These are phyloP conservation scores for Neodiprion lecontei DNA, from an alignment of 1,140 invertebrate species.

Conservation along the genomic window DNA sequence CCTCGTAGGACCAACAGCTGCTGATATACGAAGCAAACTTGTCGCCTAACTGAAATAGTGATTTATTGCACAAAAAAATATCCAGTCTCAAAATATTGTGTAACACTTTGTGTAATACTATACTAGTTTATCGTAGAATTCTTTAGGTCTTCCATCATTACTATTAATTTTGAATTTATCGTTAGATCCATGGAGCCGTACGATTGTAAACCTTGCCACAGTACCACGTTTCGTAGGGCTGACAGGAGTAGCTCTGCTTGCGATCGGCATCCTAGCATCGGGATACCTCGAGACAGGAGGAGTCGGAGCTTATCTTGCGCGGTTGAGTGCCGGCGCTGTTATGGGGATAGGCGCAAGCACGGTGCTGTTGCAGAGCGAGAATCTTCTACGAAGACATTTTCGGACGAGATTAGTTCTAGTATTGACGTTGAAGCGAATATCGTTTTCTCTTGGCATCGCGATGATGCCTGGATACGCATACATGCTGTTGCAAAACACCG, in stretches of 20 bases:
- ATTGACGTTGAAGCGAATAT: conserved; percentile 41
- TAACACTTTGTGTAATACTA: too few relatives aligned
- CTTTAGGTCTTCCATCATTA: too few relatives aligned
- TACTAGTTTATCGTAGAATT: too few relatives aligned
- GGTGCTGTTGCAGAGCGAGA: conserved; percentile 43
- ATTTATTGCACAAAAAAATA: too few relatives aligned
- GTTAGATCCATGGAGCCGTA: conserved; percentile 65
- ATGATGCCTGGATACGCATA: conserved; percentile 41
- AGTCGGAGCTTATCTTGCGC: conserved; percentile 49
- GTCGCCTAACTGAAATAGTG: too few relatives aligned
- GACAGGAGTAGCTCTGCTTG: conserved; percentile 47
- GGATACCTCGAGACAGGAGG: conserved; percentile 51
- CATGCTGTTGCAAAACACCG: conserved; percentile 32
- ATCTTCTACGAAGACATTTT: conserved; percentile 44
- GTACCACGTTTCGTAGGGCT: conserved; percentile 61
- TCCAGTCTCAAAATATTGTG: too few relatives aligned
- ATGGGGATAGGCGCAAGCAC: conserved; percentile 56
- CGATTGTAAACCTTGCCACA: conserved; percentile 62
- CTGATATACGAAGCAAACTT: too few relatives aligned
- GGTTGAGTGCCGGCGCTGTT: conserved; percentile 49
- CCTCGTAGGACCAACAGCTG: too few relatives aligned
- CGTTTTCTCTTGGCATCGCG: conserved; percentile 38
- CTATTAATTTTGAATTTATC: not conserved
- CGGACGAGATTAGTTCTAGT: conserved; percentile 38
- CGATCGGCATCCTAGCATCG: conserved; percentile 46